These are phyloP conservation scores for Limonius californicus DNA, from an alignment of 1,140 invertebrate genomes.

Conservation along the genomic window DNA sequence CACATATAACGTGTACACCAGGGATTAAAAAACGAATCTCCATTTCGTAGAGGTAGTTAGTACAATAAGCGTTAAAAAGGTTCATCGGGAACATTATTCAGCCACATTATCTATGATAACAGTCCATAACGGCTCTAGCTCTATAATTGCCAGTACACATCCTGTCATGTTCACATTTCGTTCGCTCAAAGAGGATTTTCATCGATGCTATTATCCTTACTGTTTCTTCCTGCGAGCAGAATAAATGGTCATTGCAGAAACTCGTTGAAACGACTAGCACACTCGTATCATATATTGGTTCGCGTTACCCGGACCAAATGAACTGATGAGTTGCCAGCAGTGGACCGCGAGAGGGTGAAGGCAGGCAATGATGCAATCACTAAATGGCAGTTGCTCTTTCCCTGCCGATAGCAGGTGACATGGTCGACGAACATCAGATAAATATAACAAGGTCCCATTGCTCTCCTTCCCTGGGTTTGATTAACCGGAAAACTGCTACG, in stretches of 20 bases:
- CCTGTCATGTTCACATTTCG: too few species aligned
- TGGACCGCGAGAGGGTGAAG: constrained; percentile 5
- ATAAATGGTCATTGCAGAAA: neutral
- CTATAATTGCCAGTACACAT: too few species aligned
- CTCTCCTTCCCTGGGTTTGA: constrained; percentile 7
- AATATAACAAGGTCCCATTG: constrained; percentile 2
- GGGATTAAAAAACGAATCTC: too few species aligned
- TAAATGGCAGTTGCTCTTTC: constrained; percentile 18
- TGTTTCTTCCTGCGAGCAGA: too few species aligned
- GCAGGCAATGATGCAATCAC: constrained; percentile 12
- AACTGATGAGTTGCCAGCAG: constrained; percentile 7
- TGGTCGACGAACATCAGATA: constrained; percentile 4
- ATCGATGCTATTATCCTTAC: too few species aligned
- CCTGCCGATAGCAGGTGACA: constrained; percentile 18
- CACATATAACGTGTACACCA: too few species aligned
- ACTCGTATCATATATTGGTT: constrained; percentile 2
- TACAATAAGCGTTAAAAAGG: too few species aligned
- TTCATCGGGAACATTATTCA: too few species aligned
- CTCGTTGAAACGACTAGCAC: neutral
- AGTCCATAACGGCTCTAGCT: too few species aligned
- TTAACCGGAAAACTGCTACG: constrained; percentile 12
- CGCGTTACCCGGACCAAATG: neutral
- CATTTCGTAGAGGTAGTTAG: too few species aligned
- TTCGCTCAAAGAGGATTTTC: too few species aligned
- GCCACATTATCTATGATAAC: too few species aligned